A percentile compares a stretch with the other conserved stretches of the same genome.
Conservation (phyloP, 1,140 invertebrate genomes). For the Ips nitidus region DNA sequence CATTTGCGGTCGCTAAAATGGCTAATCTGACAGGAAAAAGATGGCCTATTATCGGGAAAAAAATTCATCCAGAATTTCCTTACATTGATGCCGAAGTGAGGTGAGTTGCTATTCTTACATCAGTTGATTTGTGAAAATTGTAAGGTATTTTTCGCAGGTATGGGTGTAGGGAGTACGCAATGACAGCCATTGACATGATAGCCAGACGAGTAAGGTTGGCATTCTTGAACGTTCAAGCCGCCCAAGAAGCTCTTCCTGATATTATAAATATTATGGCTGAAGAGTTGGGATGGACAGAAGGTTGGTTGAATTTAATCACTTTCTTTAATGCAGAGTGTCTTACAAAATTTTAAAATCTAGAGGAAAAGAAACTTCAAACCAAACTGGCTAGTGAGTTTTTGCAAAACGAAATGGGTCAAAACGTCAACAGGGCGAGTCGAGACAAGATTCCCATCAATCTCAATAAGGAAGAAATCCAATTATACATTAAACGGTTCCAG, state of each 20-base stretch:
- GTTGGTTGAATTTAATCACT: conserved; percentile 57
- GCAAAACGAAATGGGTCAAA: conserved; percentile 94
- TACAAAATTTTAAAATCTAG: conserved; percentile 24
- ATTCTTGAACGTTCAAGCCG: conserved; percentile 96
- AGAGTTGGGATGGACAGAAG: conserved; percentile 90
- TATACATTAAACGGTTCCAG: conserved; percentile 94
- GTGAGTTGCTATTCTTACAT: background rate
- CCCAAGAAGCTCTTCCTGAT: conserved; percentile 89
- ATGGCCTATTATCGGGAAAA: conserved; percentile 95
- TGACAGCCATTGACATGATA: conserved; percentile 95
- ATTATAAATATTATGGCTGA: conserved; percentile 96
- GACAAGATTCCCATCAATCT: conserved; percentile 92
- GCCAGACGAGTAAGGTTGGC: conserved; percentile 89
- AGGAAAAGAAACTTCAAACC: conserved; percentile 66
- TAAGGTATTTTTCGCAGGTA: conserved; percentile 58
- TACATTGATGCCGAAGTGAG: conserved; percentile 93
- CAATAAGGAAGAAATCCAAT: conserved; percentile 90
- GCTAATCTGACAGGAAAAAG: conserved; percentile 90
- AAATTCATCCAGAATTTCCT: conserved; percentile 96
- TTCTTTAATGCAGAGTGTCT: conserved; percentile 44
- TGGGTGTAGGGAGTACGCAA: conserved; percentile 94
- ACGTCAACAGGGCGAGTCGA: conserved; percentile 84
- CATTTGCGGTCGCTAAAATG: conserved; percentile 96
- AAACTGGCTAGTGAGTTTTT: conserved; percentile 83
- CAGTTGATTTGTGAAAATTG: too few species aligned